A percentile compares a stretch with the other conserved stretches of the same genome.
Conservation (phyloP, 2,888 invertebrate species). For the Heliconius sara region DNA sequence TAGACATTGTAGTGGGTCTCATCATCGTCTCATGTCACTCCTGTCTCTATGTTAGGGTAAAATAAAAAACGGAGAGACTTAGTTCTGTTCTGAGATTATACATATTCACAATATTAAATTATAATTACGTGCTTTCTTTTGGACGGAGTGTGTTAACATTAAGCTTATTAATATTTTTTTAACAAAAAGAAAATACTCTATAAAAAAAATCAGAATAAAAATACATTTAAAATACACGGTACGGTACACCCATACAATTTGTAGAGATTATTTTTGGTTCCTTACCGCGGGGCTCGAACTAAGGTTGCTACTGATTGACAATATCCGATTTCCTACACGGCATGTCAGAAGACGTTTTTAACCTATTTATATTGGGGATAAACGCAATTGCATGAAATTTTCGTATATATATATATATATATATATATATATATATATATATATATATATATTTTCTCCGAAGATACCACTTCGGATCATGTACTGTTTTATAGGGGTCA, state of each 20-base stretch:
- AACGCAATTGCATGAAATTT: not conserved
- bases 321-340: constrained; percentile 24
- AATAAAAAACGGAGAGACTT: no score
- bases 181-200: not conserved
- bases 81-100: no score
- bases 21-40: not conserved
- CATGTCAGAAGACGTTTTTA: constrained; percentile 21
- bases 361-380: constrained; percentile 21
- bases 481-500: not conserved
- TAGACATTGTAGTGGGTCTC: not conserved
- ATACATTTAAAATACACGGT: not conserved
- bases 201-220: not conserved
- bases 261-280: constrained; percentile 27
- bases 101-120: no score
- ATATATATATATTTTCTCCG: no score
- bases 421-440: not conserved
- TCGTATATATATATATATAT: not conserved
- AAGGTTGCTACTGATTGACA: constrained; percentile 29
- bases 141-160: no score
- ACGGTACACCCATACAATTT: constrained; percentile 11
- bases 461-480: not conserved
- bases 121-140: no score
- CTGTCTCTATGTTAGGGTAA: no score
- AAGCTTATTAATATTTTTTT: no score
- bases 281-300: constrained; percentile 14